Percentiles rank a stretch among this genome's conserved stretches.
Conservation (phyloP, 2,888 invertebrate species). For the Pammene aurita region DNA sequence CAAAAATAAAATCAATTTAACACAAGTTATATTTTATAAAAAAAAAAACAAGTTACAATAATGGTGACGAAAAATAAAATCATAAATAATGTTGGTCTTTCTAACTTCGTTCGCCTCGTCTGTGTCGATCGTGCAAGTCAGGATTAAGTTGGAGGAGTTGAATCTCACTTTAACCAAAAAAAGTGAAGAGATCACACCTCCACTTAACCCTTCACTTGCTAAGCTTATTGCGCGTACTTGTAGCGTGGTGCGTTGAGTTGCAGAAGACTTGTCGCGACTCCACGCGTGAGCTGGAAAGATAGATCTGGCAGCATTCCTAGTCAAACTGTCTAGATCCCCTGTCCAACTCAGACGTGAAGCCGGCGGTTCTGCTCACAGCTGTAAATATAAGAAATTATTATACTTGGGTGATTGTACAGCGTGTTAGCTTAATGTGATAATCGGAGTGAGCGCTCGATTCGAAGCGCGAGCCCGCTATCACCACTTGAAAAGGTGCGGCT, state of each 20-base stretch:
- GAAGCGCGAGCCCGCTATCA: constrained; percentile 68
- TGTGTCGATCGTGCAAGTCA: constrained; percentile 64
- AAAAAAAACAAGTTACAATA: neutral
- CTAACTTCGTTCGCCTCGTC: constrained; percentile 46
- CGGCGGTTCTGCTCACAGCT: constrained; percentile 54
- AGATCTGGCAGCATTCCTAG: constrained; percentile 80
- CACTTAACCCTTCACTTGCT: constrained; percentile 79
- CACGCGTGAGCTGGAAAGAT: constrained; percentile 84
- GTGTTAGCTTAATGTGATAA: constrained; percentile 69
- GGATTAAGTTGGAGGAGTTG: constrained; percentile 85
- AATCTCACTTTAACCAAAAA: constrained; percentile 83
- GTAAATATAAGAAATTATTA: constrained; percentile 55
- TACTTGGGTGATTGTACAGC: constrained; percentile 50
- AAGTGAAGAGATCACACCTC: constrained; percentile 85
- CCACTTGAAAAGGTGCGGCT: constrained; percentile 79
- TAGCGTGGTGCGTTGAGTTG: neutral
- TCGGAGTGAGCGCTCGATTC: constrained; percentile 64
- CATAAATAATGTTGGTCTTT: constrained; percentile 12
- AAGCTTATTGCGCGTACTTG: constrained; percentile 26
- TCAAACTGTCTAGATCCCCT: constrained; percentile 83
- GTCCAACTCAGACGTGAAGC: constrained; percentile 82
- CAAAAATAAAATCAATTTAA: neutral
- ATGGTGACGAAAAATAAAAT: neutral
- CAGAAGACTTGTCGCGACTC: constrained; percentile 54
- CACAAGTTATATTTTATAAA: neutral